Evolutionary conservation across 2,113 vertebrate genomes (phyloP).

Genomic region (Archocentrus centrarchus): DNA sequence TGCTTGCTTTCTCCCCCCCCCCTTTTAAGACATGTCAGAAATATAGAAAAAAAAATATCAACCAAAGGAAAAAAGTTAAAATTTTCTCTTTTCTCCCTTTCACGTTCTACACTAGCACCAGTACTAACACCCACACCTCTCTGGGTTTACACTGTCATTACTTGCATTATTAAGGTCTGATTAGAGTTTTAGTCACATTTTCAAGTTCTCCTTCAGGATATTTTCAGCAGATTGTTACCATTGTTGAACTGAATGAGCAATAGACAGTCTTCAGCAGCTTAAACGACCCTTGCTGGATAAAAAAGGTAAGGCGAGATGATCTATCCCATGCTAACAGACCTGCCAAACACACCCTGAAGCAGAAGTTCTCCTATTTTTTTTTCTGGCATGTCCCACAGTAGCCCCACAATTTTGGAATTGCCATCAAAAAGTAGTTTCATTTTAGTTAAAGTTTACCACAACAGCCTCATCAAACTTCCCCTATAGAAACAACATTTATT

Average conservation of each 20-base stretch:
- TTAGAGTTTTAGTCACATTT: neutral
- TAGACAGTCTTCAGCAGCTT: neutral
- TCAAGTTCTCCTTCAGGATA: neutral
- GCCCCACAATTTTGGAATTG: neutral
- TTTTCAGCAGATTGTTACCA: constrained; percentile 9
- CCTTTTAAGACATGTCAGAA: neutral
- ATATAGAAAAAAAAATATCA: neutral
- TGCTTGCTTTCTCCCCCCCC: neutral
- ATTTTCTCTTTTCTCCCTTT: neutral
- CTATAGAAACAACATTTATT: neutral
- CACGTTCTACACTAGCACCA: constrained; percentile 3
- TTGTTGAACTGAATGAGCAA: neutral
- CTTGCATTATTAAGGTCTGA: constrained; percentile 19
- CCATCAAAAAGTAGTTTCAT: neutral
- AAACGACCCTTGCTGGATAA: neutral
- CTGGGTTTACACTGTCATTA: constrained; percentile 26
- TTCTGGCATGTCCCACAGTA: no score
- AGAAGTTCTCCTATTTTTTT: neutral
- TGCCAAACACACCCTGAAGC: neutral
- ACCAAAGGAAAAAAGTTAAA: neutral
- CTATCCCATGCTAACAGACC: neutral
- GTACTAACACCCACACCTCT: constrained; percentile 23
- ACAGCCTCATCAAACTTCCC: neutral
- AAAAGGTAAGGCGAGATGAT: neutral
- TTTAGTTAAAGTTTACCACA: neutral